A percentile compares a stretch with the other conserved stretches of the same genome.
phyloP scores from a whole-genome alignment of 2,797 vertebrate genomes.

The Orientallactaga sibirica region DNA sequence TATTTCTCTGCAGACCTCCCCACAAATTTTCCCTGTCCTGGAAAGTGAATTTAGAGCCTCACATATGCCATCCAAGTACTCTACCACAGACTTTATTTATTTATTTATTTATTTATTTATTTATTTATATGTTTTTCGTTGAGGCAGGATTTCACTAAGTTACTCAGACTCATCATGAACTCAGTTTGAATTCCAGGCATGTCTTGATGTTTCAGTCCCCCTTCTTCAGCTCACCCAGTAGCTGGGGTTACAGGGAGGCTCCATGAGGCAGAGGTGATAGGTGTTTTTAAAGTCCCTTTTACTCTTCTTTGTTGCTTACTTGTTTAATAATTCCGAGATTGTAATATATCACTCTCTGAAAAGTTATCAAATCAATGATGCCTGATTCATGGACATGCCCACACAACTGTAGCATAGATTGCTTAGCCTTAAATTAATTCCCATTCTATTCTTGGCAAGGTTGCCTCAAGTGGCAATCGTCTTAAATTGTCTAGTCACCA shows the following conservation, averaged over 20 bases:
- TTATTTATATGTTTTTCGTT: too few relatives aligned
- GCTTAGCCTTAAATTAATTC: neutral
- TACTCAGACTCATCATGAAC: too few relatives aligned
- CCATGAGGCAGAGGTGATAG: neutral
- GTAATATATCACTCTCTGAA: conserved; percentile 4
- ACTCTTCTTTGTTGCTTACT: neutral
- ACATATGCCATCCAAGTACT: too few relatives aligned
- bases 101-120: too few relatives aligned
- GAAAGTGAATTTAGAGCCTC: too few relatives aligned
- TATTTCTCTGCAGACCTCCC: neutral
- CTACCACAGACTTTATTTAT: too few relatives aligned
- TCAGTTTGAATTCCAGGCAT: too few relatives aligned
- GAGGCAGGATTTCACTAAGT: too few relatives aligned
- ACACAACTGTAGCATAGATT: neutral
- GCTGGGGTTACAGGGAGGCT: neutral
- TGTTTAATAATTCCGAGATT: conserved; percentile 28
- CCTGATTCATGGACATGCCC: neutral
- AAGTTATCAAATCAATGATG: conserved; percentile 23
- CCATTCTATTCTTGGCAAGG: neutral
- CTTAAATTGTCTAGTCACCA: neutral
- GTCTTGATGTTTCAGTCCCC: too few relatives aligned
- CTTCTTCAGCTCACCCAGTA: neutral
- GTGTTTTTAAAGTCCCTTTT: neutral
- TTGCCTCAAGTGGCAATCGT: neutral
- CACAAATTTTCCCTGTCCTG: too few relatives aligned